Conservation (phyloP, 2,797 vertebrate species). For the Sebastes cheni region DNA sequence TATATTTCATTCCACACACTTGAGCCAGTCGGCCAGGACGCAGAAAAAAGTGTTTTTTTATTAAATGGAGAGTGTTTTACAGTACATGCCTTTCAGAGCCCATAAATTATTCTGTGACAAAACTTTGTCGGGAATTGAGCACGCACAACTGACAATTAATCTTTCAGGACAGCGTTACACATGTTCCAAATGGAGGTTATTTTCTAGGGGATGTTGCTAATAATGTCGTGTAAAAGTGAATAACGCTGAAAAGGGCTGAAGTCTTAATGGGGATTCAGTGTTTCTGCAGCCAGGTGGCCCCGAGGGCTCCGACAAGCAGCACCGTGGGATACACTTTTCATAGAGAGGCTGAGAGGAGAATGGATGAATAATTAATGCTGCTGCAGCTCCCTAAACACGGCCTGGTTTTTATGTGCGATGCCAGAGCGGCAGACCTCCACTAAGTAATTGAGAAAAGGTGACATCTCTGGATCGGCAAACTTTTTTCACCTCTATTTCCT, state of each 20-base stretch:
- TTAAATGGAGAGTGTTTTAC: slow-evolving; percentile 65
- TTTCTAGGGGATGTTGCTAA: slow-evolving; percentile 30
- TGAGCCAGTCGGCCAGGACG: slow-evolving; percentile 2
- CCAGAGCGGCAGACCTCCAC: neutral
- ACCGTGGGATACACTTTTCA: slow-evolving; percentile 50
- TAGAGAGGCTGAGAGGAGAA: slow-evolving; percentile 43
- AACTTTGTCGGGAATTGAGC: slow-evolving; percentile 41
- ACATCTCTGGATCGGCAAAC: slow-evolving; percentile 13
- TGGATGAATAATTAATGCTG: slow-evolving; percentile 69
- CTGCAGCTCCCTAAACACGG: slow-evolving; percentile 30
- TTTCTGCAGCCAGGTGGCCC: slow-evolving; percentile 65
- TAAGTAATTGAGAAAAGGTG: slow-evolving; percentile 12
- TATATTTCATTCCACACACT: slow-evolving; percentile 71
- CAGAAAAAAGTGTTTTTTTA: slow-evolving; percentile 38
- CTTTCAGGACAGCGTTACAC: slow-evolving; percentile 58
- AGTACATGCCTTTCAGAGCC: slow-evolving; percentile 55
- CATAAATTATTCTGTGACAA: slow-evolving; percentile 75
- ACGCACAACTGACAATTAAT: slow-evolving; percentile 66
- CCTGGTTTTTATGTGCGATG: neutral
- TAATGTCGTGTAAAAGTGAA: slow-evolving; percentile 53
- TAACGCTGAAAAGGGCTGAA: slow-evolving; percentile 43
- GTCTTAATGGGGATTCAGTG: slow-evolving; percentile 79
- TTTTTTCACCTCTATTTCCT: neutral
- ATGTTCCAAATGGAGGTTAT: slow-evolving; percentile 61
- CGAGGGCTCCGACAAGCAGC: slow-evolving; percentile 36